Base-by-base conservation (phyloP, 1,140 invertebrate genomes). In the Pseudobourletiella spinata region DNA sequence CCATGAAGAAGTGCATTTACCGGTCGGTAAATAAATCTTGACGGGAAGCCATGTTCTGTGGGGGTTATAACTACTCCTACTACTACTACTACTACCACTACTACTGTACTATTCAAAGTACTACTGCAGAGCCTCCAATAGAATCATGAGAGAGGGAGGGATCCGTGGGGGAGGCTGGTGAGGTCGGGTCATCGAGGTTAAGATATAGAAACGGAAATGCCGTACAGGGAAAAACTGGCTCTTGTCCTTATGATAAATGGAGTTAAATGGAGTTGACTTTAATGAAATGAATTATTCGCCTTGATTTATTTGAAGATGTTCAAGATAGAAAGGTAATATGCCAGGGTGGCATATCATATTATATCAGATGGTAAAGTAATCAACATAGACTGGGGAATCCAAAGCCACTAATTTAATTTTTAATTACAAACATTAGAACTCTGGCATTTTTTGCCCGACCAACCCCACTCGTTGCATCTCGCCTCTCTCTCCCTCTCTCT, bases 401-500 rank as follows among this genome's bases (percentile, higher is more conserved):
- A 39, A 32, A 30, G 6, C 52, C 22, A 8, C 29, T 35, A 55
- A 55, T 55, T 55, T 35, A 55, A 55, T 55, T 55, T 55, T 55
- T 55, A 55, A 55, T 55, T 55, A 55, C 52, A 55, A 52, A 55
- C 30, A 55, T 26, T 51, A 51, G 48, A 25, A 26, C 48, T 51
- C 2, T 51, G 43, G 24, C 24, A 20, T 46, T 46, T 46, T 46
- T n/a, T n/a, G n/a, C n/a, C n/a, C n/a, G n/a, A n/a, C n/a, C n/a
- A n/a, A n/a, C n/a, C n/a, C n/a, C n/a, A n/a, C n/a, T n/a, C n/a
- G n/a, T n/a, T n/a, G n/a, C n/a, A n/a, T n/a, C n/a, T n/a, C n/a
- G n/a, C n/a, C 43, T 18, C 24, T 46, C 43, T 46, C n/a, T 46
- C 43, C 24, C 43, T 18, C 43, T 46, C 43, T 11, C 43, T 39